Evolutionary conservation across 2,888 invertebrate genomes (phyloP).

Genomic region (Ichneumoninae sp.): DNA sequence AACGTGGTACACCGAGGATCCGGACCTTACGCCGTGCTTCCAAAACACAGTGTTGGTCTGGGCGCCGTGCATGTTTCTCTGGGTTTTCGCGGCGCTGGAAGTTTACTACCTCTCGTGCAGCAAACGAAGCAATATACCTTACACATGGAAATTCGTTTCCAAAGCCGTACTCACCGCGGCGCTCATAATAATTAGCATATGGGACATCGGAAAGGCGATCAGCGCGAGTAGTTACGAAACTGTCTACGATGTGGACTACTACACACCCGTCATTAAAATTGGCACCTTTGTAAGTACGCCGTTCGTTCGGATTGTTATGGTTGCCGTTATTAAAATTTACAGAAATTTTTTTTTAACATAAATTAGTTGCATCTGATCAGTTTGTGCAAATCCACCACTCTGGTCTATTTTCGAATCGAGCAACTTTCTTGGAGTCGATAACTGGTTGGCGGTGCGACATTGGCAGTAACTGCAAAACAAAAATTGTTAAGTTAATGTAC

Average conservation of each 20-base stretch:
- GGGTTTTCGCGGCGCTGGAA: constrained; percentile 91
- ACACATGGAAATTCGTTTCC: constrained; percentile 88
- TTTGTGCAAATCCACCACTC: no score
- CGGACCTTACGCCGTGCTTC: constrained; percentile 96
- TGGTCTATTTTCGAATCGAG: no score
- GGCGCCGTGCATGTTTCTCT: constrained; percentile 94
- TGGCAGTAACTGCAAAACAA: no score
- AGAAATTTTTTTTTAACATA: no score
- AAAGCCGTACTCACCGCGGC: constrained; percentile 89
- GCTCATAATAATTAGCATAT: constrained; percentile 88
- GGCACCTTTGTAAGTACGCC: constrained; percentile 91
- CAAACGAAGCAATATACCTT: constrained; percentile 91
- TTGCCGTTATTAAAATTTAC: no score
- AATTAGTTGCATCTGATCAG: no score
- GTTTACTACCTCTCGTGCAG: constrained; percentile 91
- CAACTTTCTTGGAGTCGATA: no score
- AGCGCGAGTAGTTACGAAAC: constrained; percentile 85
- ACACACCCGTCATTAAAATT: constrained; percentile 91
- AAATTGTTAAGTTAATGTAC: no score
- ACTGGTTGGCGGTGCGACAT: no score
- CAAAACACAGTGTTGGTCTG: constrained; percentile 95
- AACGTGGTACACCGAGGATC: constrained; percentile 93
- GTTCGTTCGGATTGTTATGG: not conserved
- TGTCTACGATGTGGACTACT: constrained; percentile 90
- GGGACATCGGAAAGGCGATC: constrained; percentile 89